Base-by-base conservation (phyloP, 1,140 invertebrate species). In the Pachyrhynchus sulphureomaculatus region DNA sequence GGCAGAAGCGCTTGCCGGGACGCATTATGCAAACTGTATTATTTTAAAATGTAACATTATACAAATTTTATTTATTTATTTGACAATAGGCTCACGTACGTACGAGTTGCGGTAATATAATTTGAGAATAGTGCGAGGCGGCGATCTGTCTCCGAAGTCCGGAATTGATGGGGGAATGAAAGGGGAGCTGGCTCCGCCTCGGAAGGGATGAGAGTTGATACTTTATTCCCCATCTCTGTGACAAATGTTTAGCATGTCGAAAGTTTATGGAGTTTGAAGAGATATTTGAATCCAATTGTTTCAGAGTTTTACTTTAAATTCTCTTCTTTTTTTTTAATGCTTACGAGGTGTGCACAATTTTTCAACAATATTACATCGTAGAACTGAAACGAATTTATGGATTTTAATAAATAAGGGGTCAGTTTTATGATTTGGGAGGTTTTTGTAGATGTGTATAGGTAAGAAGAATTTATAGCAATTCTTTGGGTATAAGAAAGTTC, bases 41-140 rank as follows among this genome's bases (percentile, higher is more conserved):
- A 62, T 74, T 75, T 74, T 73, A 75, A 75, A 74, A 74, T 72
- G 72, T 74, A 72, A 74, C 71, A 72, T 73, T 75, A 73, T 73
- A 65, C 73, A 73, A 75, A 75, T 75, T 67, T 72, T 73, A 75
- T 76, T 76, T 76, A 75, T 76, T 76, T 76, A 75, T 76, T 76
- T 76, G 72, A 72, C 75, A 76, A 76, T 75, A 76, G 73, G 73
- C 72, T 75, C 75, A 76, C 75, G 75, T 76, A 72, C 66, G 48
- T 2, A 63, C 47, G 56, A 39, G 65, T 69, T 67, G 69, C 66
- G 68, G 70, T 75, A 74, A 75, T 75, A 70, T 64, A 74, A 76
- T 76, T 76, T 76, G 72, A 67, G 72, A 71, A 74, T 73, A 70
- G 68, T 69, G 72, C 73, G 65, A 62, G 70, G 65, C 63, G 72